A percentile compares a stretch with the other conserved stretches of the same genome.
Conservation (phyloP, 2,888 invertebrate species). For the Netelia melanura region DNA sequence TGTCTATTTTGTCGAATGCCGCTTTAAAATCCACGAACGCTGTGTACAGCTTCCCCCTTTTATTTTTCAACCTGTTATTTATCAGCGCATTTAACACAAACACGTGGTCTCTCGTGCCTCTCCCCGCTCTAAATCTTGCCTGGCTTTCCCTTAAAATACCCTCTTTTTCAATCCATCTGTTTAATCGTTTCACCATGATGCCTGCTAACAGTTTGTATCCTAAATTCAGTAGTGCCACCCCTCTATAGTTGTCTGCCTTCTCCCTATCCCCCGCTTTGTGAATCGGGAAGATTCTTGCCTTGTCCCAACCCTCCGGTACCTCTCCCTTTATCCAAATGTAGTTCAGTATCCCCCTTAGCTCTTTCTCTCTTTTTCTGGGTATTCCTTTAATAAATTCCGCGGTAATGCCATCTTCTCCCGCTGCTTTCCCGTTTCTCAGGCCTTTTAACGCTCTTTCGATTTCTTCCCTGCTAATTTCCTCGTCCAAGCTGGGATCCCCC, state of each 20-base stretch:
- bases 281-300: conserved; percentile 23
- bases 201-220: conserved; percentile 16
- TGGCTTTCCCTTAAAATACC: conserved; percentile 19
- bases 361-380: not conserved
- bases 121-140: conserved; percentile 16
- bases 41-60: conserved; percentile 49
- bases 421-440: conserved; percentile 27
- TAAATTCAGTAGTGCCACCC: not conserved
- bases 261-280: not conserved
- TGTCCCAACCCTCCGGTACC: conserved; percentile 12
- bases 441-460: not conserved
- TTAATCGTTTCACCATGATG: conserved; percentile 30
- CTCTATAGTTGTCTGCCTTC: conserved; percentile 39
- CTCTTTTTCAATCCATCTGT: conserved; percentile 18
- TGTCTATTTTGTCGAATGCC: conserved; percentile 31
- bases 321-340: too few species aligned
- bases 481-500: not conserved
- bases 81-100: conserved; percentile 36
- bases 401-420: conserved; percentile 36
- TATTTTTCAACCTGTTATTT: conserved; percentile 47
- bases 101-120: conserved; percentile 28
- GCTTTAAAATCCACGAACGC: conserved; percentile 64
- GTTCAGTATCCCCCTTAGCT: too few species aligned
- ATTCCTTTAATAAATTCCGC: conserved; percentile 19
- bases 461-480: not conserved